Evolutionary conservation across 2,113 vertebrate genomes (phyloP).

Genomic region (Pachypanchax playfairii): DNA sequence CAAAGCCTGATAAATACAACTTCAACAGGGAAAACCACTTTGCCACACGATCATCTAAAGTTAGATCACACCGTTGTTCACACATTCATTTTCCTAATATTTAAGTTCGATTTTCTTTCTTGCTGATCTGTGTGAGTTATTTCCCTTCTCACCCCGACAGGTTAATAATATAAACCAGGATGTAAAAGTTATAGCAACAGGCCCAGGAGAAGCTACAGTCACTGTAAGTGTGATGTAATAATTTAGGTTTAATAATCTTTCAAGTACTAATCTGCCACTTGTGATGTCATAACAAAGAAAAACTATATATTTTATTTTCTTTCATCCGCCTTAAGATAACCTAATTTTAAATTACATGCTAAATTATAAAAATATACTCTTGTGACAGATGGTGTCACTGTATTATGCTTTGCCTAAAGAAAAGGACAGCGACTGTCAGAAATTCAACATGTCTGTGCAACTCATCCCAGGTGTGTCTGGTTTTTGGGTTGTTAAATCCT

Average conservation of each 20-base stretch:
- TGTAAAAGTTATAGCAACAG: conserved; percentile 78
- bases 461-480: conserved; percentile 56
- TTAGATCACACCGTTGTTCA: conserved; percentile 42
- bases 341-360: background rate
- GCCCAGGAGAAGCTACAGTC: conserved; percentile 79
- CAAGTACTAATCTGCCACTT: background rate
- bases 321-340: background rate
- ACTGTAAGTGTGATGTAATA: conserved; percentile 62
- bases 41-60: conserved; percentile 78
- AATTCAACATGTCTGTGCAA: conserved; percentile 76
- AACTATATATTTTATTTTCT: no score
- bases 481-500: background rate
- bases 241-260: background rate
- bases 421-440: conserved; percentile 75
- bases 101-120: background rate
- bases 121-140: background rate
- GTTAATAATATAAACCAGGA: conserved; percentile 68
- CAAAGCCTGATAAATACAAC: conserved; percentile 5
- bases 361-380: background rate
- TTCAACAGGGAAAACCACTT: conserved; percentile 68
- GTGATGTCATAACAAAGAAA: background rate
- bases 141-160: conserved; percentile 38
- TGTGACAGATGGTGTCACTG: conserved; percentile 77
- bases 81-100: background rate
- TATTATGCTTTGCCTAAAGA: conserved; percentile 80